These are phyloP conservation scores for Pelochelys cantorii DNA, from an alignment of 2,797 vertebrate genomes.

Conservation along the genomic window DNA sequence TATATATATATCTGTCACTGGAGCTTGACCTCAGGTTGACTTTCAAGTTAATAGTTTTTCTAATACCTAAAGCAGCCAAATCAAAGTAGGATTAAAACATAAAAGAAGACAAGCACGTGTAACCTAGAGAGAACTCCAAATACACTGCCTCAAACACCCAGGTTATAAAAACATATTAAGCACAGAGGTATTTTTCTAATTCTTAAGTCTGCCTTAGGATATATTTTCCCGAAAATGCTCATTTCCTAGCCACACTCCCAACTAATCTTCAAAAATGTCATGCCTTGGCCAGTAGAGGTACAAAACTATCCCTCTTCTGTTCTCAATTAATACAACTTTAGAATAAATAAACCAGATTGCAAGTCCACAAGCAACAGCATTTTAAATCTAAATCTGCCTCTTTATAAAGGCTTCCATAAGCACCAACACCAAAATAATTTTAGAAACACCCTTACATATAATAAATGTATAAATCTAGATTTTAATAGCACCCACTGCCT, in stretches of 20 bases:
- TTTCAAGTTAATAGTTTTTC: constrained; percentile 49
- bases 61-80: constrained; percentile 33
- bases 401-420: background rate
- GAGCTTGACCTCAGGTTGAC: constrained; percentile 37
- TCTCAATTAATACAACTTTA: background rate
- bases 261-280: background rate
- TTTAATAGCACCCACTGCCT: background rate
- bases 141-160: background rate
- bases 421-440: background rate
- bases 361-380: background rate
- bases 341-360: background rate
- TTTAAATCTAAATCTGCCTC: background rate
- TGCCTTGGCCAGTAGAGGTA: background rate
- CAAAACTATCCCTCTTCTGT: background rate
- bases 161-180: background rate
- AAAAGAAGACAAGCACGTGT: background rate
- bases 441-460: background rate
- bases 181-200: background rate
- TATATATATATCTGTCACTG: constrained; percentile 9
- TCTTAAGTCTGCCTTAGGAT: constrained; percentile 21
- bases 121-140: constrained; percentile 15
- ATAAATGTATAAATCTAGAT: background rate
- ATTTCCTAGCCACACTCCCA: background rate
- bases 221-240: background rate
- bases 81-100: background rate